Percentiles rank a stretch among this genome's conserved stretches.
Conservation (phyloP, 2,888 invertebrate species). For the Noctua janthe region DNA sequence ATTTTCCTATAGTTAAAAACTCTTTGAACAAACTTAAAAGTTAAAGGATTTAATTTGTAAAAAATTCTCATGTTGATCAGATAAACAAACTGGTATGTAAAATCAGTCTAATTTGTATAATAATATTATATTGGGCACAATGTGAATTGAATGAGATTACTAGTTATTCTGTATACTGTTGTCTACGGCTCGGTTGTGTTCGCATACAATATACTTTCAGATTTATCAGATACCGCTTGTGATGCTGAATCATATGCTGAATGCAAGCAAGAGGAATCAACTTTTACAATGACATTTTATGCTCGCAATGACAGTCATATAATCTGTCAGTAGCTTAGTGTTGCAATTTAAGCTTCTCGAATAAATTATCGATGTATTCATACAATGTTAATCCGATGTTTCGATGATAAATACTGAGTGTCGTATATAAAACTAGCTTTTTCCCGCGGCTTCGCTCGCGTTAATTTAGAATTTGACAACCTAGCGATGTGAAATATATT, state of each 20-base stretch:
- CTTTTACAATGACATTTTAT: neutral
- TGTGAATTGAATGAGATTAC: neutral
- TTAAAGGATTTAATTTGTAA: constrained; percentile 51
- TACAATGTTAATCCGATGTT: too few relatives aligned
- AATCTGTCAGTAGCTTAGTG: too few relatives aligned
- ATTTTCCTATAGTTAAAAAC: constrained; percentile 36
- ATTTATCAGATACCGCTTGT: neutral
- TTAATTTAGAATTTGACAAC: too few relatives aligned
- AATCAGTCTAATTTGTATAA: neutral
- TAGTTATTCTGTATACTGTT: neutral
- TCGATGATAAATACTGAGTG: too few relatives aligned
- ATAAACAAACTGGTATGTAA: neutral
- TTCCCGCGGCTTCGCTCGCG: too few relatives aligned
- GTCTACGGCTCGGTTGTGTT: neutral
- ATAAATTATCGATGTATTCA: too few relatives aligned
- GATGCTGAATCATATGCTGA: neutral
- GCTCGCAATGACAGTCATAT: too few relatives aligned
- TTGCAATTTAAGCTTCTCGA: too few relatives aligned
- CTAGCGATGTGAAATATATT: too few relatives aligned
- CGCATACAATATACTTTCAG: neutral
- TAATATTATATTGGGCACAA: too few relatives aligned
- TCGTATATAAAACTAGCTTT: too few relatives aligned
- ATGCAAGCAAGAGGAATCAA: neutral
- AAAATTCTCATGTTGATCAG: constrained; percentile 36
- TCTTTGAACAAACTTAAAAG: constrained; percentile 48